Percentiles rank a stretch among this genome's conserved stretches.
Conservation (phyloP, 2,113 vertebrate genomes). For the cat (Felis catus) region DNA sequence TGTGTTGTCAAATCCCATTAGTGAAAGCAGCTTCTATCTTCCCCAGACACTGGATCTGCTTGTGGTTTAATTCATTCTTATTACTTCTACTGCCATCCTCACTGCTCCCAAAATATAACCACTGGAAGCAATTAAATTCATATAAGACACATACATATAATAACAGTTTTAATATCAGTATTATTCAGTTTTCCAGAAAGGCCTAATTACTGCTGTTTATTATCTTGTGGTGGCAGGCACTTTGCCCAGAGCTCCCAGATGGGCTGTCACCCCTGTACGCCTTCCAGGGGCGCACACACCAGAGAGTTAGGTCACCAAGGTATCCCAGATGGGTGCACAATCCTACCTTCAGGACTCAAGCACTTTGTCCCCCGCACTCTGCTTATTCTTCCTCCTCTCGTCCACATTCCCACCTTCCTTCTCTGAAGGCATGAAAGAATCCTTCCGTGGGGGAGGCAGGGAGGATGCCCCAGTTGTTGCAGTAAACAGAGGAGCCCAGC, state of each 20-base stretch:
- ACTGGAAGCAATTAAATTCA: background rate
- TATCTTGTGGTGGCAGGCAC: background rate
- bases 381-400: background rate
- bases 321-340: background rate
- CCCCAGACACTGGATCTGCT: background rate
- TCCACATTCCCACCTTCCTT: background rate
- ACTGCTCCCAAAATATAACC: background rate
- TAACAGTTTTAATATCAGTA: constrained; percentile 2
- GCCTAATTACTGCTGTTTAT: constrained; percentile 17
- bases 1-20: background rate
- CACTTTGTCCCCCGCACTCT: background rate
- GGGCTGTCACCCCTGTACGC: background rate
- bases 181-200: constrained; percentile 26
- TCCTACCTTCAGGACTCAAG: background rate
- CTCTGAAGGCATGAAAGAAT: background rate
- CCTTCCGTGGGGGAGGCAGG: background rate
- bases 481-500: background rate
- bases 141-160: background rate
- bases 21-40: background rate
- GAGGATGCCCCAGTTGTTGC: background rate
- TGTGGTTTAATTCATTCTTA: background rate
- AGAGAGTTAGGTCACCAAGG: background rate
- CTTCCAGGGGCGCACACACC: rapidly evolving
- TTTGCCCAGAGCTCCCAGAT: background rate
- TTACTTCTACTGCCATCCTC: background rate